A percentile compares a stretch with the other conserved stretches of the same genome.
phyloP scores from a whole-genome alignment of 2,797 vertebrate genomes.

The Sebastolobus alascanus region DNA sequence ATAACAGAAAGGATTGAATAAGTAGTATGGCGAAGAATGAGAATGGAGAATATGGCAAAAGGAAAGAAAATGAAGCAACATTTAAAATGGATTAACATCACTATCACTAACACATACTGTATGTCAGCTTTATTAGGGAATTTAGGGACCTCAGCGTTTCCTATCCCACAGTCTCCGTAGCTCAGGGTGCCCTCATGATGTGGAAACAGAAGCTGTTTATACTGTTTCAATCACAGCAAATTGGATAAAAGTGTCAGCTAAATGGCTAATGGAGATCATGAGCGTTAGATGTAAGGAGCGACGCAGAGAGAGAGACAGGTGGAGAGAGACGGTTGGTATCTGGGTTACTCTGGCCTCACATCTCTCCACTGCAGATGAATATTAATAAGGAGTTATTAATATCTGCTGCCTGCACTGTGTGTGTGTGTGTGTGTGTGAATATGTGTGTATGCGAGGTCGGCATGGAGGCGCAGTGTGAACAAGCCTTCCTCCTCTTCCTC shows the following conservation, averaged over 20 bases:
- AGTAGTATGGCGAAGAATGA: neutral
- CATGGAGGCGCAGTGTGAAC: slow-evolving; percentile 66
- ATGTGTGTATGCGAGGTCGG: slow-evolving; percentile 64
- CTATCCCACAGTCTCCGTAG: neutral
- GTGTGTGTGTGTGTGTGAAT: slow-evolving; percentile 60
- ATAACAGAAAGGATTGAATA: neutral
- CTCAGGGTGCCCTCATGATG: neutral
- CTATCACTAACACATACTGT: neutral
- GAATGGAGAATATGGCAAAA: neutral
- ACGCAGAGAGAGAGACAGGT: slow-evolving; percentile 61
- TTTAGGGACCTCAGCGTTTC: neutral
- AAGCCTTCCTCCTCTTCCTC: slow-evolving; percentile 59
- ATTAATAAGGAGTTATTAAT: slow-evolving; percentile 87
- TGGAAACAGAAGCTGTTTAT: neutral
- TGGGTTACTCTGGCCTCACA: slow-evolving; percentile 83
- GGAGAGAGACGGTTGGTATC: slow-evolving; percentile 73
- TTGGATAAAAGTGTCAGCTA: slow-evolving; percentile 15
- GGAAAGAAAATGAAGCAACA: neutral
- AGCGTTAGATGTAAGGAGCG: slow-evolving; percentile 37
- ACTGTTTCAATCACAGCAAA: slow-evolving; percentile 5
- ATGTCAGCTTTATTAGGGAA: neutral
- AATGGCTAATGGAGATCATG: slow-evolving; percentile 21
- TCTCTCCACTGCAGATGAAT: slow-evolving; percentile 83
- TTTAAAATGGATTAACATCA: slow-evolving; percentile 16
- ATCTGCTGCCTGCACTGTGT: slow-evolving; percentile 76